Evolutionary conservation across 2,113 vertebrate genomes (phyloP), one percentile per base, ranked within the genome.

Genomic region (Corapipo altera): DNA sequence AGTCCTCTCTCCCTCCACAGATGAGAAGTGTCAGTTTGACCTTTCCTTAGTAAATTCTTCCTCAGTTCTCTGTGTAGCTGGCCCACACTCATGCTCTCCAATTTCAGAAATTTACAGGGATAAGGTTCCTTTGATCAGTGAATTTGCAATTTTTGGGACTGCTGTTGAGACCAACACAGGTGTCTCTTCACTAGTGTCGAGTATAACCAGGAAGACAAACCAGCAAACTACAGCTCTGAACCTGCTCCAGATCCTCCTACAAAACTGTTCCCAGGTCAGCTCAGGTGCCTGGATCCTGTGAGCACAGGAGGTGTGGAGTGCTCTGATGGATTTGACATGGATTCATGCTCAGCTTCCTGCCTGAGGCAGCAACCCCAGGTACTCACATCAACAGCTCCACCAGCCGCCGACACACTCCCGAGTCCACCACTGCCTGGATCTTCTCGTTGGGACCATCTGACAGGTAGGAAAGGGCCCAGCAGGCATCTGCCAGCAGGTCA

Each of bases 391-490:
- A 97, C 54, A 99, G 98, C 80, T 99, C 99, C 84, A 99, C 99
- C 59, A 99, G 98, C 91, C 99, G 98, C 94, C 99, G 98, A 96
- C 99, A 99, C 86, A 99, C 99, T 28, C 99, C 99, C 0, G 99
- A 99, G 97, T 99, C 99, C 57, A 99, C 99, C 86, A 99, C 99
- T 2, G 99, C 99, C 96, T 99, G 99, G 92, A 99, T 99, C 97
- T 99, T 99, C 97, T 99, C 99, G 49, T 99, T 99, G 95, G 99
- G 99, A 30, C 99, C 99, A 76, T 99, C 99, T 1, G 99, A 99
- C 75, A 99, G 98, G 96, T 99, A 99, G 95, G 99, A 99, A 43
- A 99, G 98, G 44, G 99, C 99, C 99, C 99, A 99, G 97, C 99
- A 99, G 4, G 99, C 99, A 30, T 99, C 99, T 48, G 99, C 99